These are phyloP conservation scores for Trachops cirrhosus DNA, from an alignment of 2,797 vertebrate species.

Conservation along the genomic window DNA sequence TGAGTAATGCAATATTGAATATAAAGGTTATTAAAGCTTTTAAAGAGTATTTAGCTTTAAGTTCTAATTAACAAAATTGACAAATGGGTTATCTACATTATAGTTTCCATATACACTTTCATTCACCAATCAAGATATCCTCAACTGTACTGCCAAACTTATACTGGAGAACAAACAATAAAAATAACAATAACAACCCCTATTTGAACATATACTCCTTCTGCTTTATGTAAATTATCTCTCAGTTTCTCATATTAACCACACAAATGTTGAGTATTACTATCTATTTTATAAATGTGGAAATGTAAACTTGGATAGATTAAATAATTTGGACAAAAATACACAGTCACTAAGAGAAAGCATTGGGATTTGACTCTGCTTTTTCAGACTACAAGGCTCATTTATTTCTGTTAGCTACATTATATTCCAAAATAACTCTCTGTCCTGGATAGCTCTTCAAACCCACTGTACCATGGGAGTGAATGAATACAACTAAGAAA, in stretches of 20 bases:
- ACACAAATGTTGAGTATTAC: neutral
- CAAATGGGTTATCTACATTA: neutral
- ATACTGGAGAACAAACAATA: neutral
- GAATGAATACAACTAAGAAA: neutral
- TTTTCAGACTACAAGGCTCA: neutral
- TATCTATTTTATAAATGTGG: neutral
- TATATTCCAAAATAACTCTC: neutral
- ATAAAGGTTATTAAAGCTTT: constrained; percentile 32
- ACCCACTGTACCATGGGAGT: neutral
- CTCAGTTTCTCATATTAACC: neutral
- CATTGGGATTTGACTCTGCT: neutral
- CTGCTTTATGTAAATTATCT: neutral
- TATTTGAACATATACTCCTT: neutral
- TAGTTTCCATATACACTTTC: constrained; percentile 22
- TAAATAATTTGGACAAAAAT: neutral
- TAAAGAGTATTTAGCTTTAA: neutral
- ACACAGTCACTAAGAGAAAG: neutral
- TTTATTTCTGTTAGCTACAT: neutral
- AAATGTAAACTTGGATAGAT: neutral
- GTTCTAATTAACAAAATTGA: neutral
- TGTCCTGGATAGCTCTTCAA: neutral
- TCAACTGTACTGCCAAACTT: constrained; percentile 31
- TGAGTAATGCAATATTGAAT: constrained; percentile 43
- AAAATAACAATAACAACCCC: neutral
- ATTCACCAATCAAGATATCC: neutral